Percentiles rank a stretch among this genome's conserved stretches.
Evolutionary conservation across 1,140 invertebrate genomes (phyloP).

Genomic region (Anoplophora glabripennis): DNA sequence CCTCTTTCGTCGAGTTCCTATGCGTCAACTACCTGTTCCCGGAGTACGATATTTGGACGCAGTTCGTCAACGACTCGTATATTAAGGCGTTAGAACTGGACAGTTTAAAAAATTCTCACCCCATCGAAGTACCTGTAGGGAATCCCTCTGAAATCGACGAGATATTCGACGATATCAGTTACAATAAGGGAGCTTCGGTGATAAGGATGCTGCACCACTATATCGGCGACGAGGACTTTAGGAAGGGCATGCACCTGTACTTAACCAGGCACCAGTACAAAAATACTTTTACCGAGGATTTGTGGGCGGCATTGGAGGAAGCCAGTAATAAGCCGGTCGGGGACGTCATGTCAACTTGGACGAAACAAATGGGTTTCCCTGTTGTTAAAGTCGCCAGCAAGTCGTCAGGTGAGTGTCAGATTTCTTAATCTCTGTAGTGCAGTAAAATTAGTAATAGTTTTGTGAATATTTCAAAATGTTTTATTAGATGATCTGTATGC

Average conservation of each 20-base stretch:
- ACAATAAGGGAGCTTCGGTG: constrained; percentile 89
- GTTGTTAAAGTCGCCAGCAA: constrained; percentile 53
- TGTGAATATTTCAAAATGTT: too few relatives aligned
- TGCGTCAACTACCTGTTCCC: constrained; percentile 86
- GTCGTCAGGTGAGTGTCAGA: constrained; percentile 15
- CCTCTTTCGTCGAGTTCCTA: constrained; percentile 84
- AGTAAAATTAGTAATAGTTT: too few relatives aligned
- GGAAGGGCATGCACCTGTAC: constrained; percentile 93
- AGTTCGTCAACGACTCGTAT: constrained; percentile 83
- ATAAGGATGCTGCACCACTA: constrained; percentile 96
- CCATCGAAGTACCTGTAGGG: constrained; percentile 85
- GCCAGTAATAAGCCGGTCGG: constrained; percentile 89
- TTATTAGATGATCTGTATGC: too few relatives aligned
- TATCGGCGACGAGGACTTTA: constrained; percentile 90
- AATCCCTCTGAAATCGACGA: constrained; percentile 91
- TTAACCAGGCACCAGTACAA: constrained; percentile 83
- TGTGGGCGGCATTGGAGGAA: constrained; percentile 88
- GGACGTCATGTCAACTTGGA: constrained; percentile 94
- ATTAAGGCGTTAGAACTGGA: constrained; percentile 83
- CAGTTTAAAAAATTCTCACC: constrained; percentile 85
- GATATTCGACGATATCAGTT: constrained; percentile 95
- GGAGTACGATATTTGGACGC: constrained; percentile 91
- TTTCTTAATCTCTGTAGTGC: too few relatives aligned
- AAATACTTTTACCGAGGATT: constrained; percentile 91
- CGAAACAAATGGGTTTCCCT: constrained; percentile 89